A percentile compares a stretch with the other conserved stretches of the same genome.
Conservation (phyloP, 1,140 invertebrate species). For the Adoxophyes honmai region DNA sequence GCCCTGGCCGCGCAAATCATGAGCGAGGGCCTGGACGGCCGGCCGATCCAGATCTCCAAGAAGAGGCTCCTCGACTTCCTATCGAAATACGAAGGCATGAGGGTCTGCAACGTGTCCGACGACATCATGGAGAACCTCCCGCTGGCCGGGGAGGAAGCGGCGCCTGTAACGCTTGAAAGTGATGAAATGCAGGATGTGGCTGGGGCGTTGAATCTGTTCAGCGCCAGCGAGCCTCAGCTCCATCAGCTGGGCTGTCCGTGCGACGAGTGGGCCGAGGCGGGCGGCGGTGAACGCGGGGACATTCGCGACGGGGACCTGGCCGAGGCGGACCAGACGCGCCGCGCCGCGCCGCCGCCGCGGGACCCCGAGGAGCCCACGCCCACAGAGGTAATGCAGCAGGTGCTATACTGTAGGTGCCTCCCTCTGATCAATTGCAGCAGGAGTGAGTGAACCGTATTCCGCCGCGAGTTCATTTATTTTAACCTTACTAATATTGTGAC, state of each 20-base stretch:
- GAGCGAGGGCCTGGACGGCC: slow-evolving; percentile 34
- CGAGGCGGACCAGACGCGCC: slow-evolving; percentile 72
- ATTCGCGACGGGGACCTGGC: slow-evolving; percentile 73
- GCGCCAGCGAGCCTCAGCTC: slow-evolving; percentile 56
- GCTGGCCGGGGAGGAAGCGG: slow-evolving; percentile 39
- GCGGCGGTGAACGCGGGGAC: slow-evolving; percentile 48
- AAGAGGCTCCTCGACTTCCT: slow-evolving; percentile 55
- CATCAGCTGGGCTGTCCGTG: slow-evolving; percentile 63
- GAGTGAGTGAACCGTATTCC: slow-evolving; percentile 26
- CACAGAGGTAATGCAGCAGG: slow-evolving; percentile 73
- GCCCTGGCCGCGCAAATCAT: slow-evolving; percentile 52
- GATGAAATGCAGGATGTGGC: slow-evolving; percentile 70
- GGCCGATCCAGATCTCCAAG: slow-evolving; percentile 37
- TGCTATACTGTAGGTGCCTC: slow-evolving; percentile 69
- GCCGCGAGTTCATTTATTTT: no score
- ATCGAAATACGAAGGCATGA: slow-evolving; percentile 61
- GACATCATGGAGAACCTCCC: slow-evolving; percentile 67
- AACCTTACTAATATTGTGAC: no score
- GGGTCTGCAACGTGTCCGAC: slow-evolving; percentile 62
- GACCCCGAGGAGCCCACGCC: slow-evolving; percentile 74
- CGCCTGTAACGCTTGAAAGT: no score
- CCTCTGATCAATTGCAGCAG: slow-evolving; percentile 63
- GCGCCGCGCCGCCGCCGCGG: slow-evolving; percentile 34
- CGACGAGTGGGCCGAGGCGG: slow-evolving; percentile 65
- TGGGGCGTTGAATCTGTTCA: slow-evolving; percentile 62